phyloP scores from a whole-genome alignment of 2,797 vertebrate species.

The Phataginus tetradactyla region DNA sequence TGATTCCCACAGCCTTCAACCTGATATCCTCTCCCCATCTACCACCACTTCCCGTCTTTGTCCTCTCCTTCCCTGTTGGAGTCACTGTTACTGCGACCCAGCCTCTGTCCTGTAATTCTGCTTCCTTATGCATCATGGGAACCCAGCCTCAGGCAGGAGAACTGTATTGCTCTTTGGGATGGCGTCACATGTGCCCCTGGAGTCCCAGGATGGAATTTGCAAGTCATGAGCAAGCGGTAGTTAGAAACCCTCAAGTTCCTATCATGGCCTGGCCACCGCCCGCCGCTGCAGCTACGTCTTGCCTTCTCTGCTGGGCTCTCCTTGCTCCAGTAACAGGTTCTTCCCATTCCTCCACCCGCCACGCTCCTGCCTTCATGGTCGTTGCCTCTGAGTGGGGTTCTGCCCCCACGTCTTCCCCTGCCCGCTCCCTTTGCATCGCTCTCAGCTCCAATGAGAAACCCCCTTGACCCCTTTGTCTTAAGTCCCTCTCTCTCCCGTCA shows the following conservation, averaged over 20 bases:
- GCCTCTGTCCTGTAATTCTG: background rate
- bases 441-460: background rate
- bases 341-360: fast-evolving
- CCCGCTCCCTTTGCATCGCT: background rate
- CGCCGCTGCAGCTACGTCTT: background rate
- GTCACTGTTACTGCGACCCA: background rate
- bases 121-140: background rate
- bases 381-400: no score
- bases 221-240: background rate
- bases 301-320: background rate
- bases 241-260: background rate
- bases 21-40: background rate
- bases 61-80: background rate
- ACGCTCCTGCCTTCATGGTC: fast-evolving
- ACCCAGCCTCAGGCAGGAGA: background rate
- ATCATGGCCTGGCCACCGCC: fast-evolving
- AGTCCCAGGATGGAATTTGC: background rate
- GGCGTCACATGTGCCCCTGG: background rate
- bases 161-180: background rate
- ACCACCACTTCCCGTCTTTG: fast-evolving
- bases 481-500: background rate
- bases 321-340: background rate
- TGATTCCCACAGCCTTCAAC: background rate
- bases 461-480: background rate
- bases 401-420: background rate